Evolutionary conservation across 2,797 vertebrate genomes (phyloP).

Genomic region (Adrianichthys oophorus): DNA sequence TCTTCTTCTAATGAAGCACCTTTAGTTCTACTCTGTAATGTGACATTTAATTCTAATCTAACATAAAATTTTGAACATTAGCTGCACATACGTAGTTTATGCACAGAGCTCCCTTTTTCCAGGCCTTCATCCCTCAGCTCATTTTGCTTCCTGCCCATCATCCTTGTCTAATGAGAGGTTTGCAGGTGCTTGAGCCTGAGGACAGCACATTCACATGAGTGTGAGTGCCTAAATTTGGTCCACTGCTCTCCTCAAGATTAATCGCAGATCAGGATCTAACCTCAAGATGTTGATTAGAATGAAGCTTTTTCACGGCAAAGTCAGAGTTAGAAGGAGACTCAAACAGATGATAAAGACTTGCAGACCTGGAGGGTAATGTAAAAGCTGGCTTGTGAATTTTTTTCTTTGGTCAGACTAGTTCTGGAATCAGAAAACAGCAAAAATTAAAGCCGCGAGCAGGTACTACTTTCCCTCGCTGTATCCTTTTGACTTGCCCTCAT

Average conservation of each 20-base stretch:
- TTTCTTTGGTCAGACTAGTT: no score
- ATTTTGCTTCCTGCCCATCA: conserved; percentile 12
- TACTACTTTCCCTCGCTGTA: no score
- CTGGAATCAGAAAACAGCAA: neutral
- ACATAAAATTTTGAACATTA: no score
- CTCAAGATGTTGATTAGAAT: conserved; percentile 30
- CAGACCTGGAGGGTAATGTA: no score
- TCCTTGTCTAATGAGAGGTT: conserved; percentile 47
- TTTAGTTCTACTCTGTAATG: no score
- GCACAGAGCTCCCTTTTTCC: neutral
- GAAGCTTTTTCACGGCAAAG: conserved; percentile 21
- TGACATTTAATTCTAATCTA: no score
- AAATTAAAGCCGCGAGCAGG: neutral
- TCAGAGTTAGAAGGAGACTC: conserved; percentile 5
- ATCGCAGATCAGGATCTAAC: conserved; percentile 62
- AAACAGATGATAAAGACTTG: conserved; percentile 2
- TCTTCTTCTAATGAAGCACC: no score
- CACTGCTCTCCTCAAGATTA: conserved; percentile 31
- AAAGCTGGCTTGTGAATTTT: no score
- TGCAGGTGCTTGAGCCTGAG: conserved; percentile 57
- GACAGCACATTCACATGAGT: conserved; percentile 15
- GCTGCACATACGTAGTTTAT: no score
- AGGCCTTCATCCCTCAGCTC: conserved; percentile 9
- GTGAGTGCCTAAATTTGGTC: conserved; percentile 15
- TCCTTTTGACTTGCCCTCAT: no score